phyloP scores from a whole-genome alignment of 2,888 invertebrate species.

The Cetonia aurata region DNA sequence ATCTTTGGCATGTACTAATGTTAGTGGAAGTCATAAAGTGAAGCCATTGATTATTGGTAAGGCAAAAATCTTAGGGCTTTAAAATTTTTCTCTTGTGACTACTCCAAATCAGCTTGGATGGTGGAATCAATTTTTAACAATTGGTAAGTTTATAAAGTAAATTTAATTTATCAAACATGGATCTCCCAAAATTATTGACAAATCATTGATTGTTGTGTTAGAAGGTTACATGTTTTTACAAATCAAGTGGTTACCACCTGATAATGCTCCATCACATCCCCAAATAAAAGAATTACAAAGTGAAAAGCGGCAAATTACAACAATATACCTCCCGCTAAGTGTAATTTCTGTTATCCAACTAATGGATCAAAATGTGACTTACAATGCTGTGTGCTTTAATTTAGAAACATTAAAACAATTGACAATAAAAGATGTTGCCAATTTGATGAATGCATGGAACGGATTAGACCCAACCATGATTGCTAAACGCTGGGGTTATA shows the following conservation, averaged over 20 bases:
- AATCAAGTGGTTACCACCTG: neutral
- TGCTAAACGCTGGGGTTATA: neutral
- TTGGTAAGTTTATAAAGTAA: neutral
- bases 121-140: neutral
- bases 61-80: neutral
- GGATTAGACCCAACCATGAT: neutral
- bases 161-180: neutral
- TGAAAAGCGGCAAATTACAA: too few species aligned
- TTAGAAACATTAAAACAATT: neutral
- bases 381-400: too few species aligned
- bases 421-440: neutral
- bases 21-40: neutral
- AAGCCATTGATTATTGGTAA: neutral
- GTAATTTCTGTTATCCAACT: neutral
- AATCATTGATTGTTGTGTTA: neutral
- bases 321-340: neutral
- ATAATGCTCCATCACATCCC: neutral
- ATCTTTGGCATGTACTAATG: neutral
- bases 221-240: neutral
- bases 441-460: neutral
- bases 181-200: neutral
- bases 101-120: constrained; percentile 5
- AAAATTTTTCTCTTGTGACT: neutral
- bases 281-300: neutral
- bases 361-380: neutral